phyloP scores from a whole-genome alignment of 2,797 vertebrate genomes.

The Aselliscus stoliczkanus region DNA sequence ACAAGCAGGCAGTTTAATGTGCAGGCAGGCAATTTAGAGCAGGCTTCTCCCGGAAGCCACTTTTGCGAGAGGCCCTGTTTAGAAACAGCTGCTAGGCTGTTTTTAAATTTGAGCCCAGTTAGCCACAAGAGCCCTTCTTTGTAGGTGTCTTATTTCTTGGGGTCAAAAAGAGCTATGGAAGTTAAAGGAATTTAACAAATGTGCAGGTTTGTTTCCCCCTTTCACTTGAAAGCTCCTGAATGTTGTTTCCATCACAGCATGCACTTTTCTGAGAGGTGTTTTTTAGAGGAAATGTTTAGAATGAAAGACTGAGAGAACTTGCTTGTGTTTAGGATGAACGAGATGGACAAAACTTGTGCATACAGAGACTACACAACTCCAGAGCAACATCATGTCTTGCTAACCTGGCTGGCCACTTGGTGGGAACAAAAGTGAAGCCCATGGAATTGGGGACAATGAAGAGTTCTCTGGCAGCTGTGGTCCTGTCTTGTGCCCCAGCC shows the following conservation, averaged over 20 bases:
- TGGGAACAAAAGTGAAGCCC: no score
- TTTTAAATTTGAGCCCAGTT: background rate
- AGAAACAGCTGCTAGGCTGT: background rate
- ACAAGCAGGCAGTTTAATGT: background rate
- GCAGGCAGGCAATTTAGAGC: background rate
- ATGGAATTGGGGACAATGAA: rapidly evolving
- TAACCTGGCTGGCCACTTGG: no score
- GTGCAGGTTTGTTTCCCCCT: background rate
- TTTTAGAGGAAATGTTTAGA: background rate
- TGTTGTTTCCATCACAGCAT: background rate
- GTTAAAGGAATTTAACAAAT: background rate
- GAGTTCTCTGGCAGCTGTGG: no score
- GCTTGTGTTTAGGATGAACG: background rate
- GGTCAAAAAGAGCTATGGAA: background rate
- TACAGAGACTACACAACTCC: background rate
- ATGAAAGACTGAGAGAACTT: background rate
- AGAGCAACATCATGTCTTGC: rapidly evolving
- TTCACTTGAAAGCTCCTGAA: background rate
- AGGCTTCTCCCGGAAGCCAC: background rate
- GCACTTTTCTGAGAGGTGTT: background rate
- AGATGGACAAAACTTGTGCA: background rate
- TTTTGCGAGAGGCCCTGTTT: background rate
- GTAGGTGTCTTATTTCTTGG: background rate
- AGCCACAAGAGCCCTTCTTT: background rate
- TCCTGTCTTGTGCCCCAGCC: no score